phyloP scores from a whole-genome alignment of 2,888 invertebrate genomes.

The Cryptus armator region DNA sequence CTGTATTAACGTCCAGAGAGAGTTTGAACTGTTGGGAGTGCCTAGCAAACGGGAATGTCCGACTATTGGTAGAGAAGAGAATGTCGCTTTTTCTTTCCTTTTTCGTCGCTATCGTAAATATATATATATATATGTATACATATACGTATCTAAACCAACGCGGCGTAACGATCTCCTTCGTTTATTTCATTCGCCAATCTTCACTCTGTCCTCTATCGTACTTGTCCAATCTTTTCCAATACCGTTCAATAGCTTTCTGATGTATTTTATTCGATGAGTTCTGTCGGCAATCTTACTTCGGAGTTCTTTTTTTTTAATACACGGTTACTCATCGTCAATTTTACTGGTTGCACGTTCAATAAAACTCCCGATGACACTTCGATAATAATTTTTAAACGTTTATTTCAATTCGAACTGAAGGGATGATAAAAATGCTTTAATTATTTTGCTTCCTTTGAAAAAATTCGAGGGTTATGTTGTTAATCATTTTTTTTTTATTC shows the following conservation, averaged over 20 bases:
- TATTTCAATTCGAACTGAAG: too few relatives aligned
- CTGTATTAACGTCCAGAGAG: too few relatives aligned
- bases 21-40: too few relatives aligned
- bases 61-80: not conserved
- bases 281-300: not conserved
- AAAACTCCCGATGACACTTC: too few relatives aligned
- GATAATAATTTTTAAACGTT: too few relatives aligned
- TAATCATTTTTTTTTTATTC: too few relatives aligned
- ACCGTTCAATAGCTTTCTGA: constrained; percentile 6
- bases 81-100: constrained; percentile 4
- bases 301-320: not conserved
- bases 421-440: too few relatives aligned
- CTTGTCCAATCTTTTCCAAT: constrained; percentile 12
- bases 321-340: not conserved
- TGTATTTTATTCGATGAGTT: constrained; percentile 1
- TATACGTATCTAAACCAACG: not conserved
- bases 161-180: constrained; percentile 12
- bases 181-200: not conserved
- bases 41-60: not conserved
- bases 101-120: not conserved
- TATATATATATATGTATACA: not conserved
- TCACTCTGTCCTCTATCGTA: not conserved
- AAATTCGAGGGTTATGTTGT: too few relatives aligned
- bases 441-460: too few relatives aligned
- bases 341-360: not conserved